A percentile compares a stretch with the other conserved stretches of the same genome.
phyloP scores from a whole-genome alignment of 2,888 invertebrate genomes.

The Philonicus albiceps region DNA sequence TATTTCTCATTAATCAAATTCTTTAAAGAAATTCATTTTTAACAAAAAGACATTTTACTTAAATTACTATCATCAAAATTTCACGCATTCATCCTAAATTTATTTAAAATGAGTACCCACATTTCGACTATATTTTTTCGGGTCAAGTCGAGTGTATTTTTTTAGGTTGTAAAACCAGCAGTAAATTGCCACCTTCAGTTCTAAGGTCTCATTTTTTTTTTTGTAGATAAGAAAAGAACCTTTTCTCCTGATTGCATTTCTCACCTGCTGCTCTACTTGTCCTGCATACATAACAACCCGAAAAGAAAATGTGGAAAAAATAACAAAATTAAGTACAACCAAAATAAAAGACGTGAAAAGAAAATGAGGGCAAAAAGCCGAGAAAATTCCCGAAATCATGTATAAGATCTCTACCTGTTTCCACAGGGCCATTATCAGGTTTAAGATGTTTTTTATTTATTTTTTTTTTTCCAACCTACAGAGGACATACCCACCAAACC shows the following conservation, averaged over 20 bases:
- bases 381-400: neutral
- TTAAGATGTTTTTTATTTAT: neutral
- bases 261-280: neutral
- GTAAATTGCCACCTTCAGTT: neutral
- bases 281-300: neutral
- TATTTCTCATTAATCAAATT: too few relatives aligned
- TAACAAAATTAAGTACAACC: neutral
- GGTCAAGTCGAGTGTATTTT: neutral
- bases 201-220: neutral
- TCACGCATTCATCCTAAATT: neutral
- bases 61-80: neutral
- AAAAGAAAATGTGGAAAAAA: neutral
- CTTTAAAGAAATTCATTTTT: too few relatives aligned
- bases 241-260: neutral
- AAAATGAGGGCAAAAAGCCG: neutral
- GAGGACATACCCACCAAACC: neutral
- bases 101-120: neutral
- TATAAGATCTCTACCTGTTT: neutral
- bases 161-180: neutral
- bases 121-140: neutral
- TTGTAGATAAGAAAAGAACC: neutral
- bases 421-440: conserved; percentile 11
- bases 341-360: neutral
- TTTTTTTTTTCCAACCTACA: neutral
- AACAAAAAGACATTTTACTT: neutral